phyloP scores from a whole-genome alignment of 2,113 vertebrate genomes.

The Canis aureus region DNA sequence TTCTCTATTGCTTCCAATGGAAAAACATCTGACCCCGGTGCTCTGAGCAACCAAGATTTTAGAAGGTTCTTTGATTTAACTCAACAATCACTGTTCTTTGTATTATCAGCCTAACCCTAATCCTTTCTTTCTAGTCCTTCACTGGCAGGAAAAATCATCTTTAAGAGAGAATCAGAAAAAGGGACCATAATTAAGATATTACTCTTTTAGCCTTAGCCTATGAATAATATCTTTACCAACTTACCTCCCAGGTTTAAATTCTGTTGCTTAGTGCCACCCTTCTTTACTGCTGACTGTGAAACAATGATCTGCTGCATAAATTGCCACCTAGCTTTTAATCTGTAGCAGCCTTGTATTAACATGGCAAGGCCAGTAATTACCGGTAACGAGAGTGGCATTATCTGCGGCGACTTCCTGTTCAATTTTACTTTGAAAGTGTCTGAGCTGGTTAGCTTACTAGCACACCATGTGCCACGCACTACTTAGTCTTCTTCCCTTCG shows the following conservation, averaged over 20 bases:
- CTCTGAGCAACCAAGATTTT: constrained; percentile 20
- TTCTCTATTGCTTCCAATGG: neutral
- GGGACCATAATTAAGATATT: constrained; percentile 12
- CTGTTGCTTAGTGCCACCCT: neutral
- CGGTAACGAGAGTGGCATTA: constrained; percentile 20
- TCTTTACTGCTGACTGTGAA: constrained; percentile 31
- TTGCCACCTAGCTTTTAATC: constrained; percentile 53
- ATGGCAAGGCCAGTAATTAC: constrained; percentile 55
- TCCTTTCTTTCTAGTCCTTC: constrained; percentile 24
- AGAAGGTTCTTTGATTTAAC: neutral
- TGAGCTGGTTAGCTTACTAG: neutral
- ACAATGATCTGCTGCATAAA: constrained; percentile 55
- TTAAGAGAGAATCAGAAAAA: constrained; percentile 32
- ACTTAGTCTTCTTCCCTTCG: neutral
- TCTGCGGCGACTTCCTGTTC: constrained; percentile 58
- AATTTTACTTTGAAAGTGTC: constrained; percentile 51
- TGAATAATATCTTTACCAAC: constrained; percentile 55
- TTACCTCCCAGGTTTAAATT: neutral
- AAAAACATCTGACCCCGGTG: neutral
- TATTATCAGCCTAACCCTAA: neutral
- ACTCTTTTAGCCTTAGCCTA: constrained; percentile 27
- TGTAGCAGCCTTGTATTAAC: constrained; percentile 63
- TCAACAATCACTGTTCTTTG: constrained; percentile 20
- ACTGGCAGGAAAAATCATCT: neutral
- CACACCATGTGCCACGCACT: neutral